A percentile compares a stretch with the other conserved stretches of the same genome.
Evolutionary conservation across 2,797 vertebrate species (phyloP).

Genomic region (Rhincodon typus): DNA sequence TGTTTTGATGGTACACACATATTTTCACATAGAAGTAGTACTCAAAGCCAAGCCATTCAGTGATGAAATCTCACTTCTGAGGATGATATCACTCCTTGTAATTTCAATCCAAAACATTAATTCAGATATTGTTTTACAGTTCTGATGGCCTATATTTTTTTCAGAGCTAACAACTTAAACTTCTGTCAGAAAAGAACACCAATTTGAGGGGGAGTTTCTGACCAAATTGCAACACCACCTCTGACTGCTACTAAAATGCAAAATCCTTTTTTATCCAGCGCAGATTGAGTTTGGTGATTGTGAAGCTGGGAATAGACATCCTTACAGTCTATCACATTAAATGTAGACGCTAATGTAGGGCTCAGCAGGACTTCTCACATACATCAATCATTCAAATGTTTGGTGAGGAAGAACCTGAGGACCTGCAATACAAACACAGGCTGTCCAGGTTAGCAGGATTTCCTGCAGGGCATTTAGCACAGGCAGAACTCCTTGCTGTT

Average conservation of each 20-base stretch:
- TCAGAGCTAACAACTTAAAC: neutral
- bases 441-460: neutral
- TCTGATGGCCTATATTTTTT: too few relatives aligned
- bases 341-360: neutral
- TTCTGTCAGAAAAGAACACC: neutral
- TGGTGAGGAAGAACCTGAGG: neutral
- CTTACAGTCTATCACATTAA: neutral
- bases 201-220: neutral
- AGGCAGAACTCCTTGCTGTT: neutral
- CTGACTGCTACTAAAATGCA: neutral
- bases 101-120: neutral
- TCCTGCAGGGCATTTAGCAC: neutral
- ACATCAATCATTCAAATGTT: neutral
- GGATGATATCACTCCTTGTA: neutral
- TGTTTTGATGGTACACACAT: neutral
- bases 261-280: too few relatives aligned
- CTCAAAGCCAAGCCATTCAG: neutral
- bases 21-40: neutral
- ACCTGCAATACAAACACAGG: neutral
- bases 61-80: neutral
- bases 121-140: too few relatives aligned
- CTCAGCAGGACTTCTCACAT: neutral
- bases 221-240: neutral
- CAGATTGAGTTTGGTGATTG: neutral
- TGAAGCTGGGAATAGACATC: neutral